Percentiles rank a stretch among this genome's conserved stretches.
Evolutionary conservation across 2,113 vertebrate species (phyloP).

Genomic region (Lycocorax pyrrhopterus): DNA sequence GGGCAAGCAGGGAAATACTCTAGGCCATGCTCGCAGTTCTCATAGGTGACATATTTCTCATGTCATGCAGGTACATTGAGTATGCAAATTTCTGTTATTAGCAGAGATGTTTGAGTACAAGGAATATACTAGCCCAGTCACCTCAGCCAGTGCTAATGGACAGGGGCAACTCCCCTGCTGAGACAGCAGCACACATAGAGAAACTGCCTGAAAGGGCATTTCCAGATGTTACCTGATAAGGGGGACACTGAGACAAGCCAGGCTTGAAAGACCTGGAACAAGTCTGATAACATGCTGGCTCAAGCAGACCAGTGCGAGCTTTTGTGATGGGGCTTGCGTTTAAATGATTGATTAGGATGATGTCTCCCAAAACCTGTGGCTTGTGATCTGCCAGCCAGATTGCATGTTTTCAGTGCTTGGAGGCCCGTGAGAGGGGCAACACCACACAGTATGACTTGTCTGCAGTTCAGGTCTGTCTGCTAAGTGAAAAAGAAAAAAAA

Average conservation of each 20-base stretch:
- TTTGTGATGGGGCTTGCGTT: neutral
- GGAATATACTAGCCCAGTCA: neutral
- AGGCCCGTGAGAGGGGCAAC: neutral
- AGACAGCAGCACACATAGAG: neutral
- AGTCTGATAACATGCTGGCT: neutral
- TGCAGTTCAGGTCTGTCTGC: neutral
- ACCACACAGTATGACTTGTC: neutral
- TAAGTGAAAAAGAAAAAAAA: neutral
- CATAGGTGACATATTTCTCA: neutral
- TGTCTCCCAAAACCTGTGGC: neutral
- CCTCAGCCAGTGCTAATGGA: neutral
- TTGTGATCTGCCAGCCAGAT: neutral
- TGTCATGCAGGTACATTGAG: neutral
- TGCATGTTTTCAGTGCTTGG: neutral
- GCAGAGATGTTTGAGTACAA: neutral
- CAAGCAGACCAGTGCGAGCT: neutral
- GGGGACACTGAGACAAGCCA: neutral
- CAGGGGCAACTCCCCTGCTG: neutral
- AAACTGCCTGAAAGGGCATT: neutral
- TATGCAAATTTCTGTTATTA: neutral
- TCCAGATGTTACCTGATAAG: neutral
- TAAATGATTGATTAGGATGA: neutral
- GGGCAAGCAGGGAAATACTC: neutral
- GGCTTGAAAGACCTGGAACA: neutral
- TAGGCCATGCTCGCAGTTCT: fast-evolving